These are phyloP conservation scores for Shinisaurus crocodilurus DNA, from an alignment of 2,113 vertebrate species.

Conservation along the genomic window DNA sequence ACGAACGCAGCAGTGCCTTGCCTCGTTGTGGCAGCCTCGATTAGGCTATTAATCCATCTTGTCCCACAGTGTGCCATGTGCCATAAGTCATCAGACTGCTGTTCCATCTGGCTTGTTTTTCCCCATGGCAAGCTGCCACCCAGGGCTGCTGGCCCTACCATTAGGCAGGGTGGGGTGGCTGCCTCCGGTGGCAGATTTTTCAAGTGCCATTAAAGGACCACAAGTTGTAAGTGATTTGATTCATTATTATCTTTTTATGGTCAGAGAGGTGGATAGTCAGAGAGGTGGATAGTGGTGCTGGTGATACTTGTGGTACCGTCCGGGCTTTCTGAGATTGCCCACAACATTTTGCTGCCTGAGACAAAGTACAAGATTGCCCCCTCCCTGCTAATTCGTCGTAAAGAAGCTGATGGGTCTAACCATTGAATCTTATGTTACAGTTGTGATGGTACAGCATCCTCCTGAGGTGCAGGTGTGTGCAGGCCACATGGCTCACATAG, in stretches of 20 bases:
- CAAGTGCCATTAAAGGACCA: not conserved
- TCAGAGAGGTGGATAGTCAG: not conserved
- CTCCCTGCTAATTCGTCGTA: no score
- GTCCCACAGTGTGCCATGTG: not conserved
- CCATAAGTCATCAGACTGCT: not conserved
- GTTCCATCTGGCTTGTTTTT: not conserved
- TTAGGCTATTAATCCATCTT: slow-evolving; percentile 28
- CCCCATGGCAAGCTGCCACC: not conserved
- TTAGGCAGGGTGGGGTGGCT: not conserved
- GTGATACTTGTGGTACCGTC: no score
- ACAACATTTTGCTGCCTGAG: no score
- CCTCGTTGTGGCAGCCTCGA: slow-evolving; percentile 15
- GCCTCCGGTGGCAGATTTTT: not conserved
- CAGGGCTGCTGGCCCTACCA: not conserved
- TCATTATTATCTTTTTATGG: not conserved
- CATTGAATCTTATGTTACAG: no score
- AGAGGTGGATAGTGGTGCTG: not conserved
- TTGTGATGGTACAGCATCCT: no score
- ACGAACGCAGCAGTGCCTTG: not conserved
- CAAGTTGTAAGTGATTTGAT: not conserved
- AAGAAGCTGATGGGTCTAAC: no score
- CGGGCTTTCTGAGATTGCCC: not conserved
- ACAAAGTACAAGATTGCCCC: no score
- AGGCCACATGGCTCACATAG: no score
- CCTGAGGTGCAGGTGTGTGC: no score